A percentile compares a stretch with the other conserved stretches of the same genome.
phyloP scores from a whole-genome alignment of 2,888 invertebrate species.

The Amitus sp. region DNA sequence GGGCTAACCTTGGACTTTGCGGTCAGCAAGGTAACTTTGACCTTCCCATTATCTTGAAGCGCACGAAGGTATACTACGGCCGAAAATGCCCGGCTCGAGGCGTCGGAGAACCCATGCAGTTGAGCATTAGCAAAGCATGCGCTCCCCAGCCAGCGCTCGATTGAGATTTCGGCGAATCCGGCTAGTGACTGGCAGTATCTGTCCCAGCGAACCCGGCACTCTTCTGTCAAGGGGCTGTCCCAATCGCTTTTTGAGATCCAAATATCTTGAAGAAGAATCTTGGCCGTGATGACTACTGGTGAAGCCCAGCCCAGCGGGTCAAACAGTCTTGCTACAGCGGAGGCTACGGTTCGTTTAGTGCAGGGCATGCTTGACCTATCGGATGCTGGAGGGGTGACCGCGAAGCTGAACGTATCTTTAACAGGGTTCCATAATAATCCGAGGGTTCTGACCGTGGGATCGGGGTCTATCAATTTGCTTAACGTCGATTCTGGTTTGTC shows the following conservation, averaged over 20 bases:
- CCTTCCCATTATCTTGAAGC: neutral
- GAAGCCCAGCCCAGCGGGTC: slow-evolving; percentile 30
- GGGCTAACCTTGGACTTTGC: neutral
- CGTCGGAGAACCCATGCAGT: slow-evolving; percentile 26
- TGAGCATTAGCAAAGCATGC: neutral
- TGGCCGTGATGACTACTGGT: slow-evolving; percentile 23
- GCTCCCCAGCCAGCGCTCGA: slow-evolving; percentile 19
- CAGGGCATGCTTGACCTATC: no score
- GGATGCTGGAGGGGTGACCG: neutral
- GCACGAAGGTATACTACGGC: slow-evolving; percentile 16
- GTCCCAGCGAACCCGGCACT: slow-evolving; percentile 6
- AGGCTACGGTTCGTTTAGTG: slow-evolving; percentile 21
- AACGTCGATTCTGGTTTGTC: no score
- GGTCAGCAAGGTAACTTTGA: neutral
- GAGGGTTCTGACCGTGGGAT: slow-evolving; percentile 2
- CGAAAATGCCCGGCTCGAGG: slow-evolving; percentile 22
- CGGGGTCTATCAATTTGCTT: slow-evolving; percentile 4
- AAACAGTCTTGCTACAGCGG: slow-evolving; percentile 21
- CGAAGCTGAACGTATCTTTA: neutral
- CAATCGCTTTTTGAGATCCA: slow-evolving; percentile 23
- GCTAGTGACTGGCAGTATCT: slow-evolving; percentile 11
- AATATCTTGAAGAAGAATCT: slow-evolving; percentile 26
- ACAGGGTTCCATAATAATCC: neutral
- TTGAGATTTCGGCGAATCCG: neutral
- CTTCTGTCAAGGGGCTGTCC: slow-evolving; percentile 13